Evolutionary conservation across 2,113 vertebrate species (phyloP), one percentile per base, ranked within the genome.

Genomic region (Pelusios castaneus): DNA sequence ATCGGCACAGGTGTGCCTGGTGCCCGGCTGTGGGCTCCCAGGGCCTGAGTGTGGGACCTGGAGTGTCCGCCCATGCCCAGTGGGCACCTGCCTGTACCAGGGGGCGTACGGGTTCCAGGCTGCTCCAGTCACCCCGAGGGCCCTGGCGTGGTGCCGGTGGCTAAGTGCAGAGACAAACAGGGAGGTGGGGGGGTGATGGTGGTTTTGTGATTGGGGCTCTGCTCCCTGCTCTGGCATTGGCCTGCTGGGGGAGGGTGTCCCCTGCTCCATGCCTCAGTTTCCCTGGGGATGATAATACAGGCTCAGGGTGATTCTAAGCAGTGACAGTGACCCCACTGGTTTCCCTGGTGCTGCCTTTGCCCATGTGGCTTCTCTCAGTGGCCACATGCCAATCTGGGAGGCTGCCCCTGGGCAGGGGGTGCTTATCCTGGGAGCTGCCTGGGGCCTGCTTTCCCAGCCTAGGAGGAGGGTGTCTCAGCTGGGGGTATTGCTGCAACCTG

Each of bases 1-100:
- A 98, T 99, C 1, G 99, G 99, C 94, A 99, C 99, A 97, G 99
- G 99, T 98, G 93, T 8, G 96, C 90, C n/a, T 43, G 41, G 79
- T 29, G 10, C 1, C 2, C 79, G 6, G 38, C 34, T 10, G 56
- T 8, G 58, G 31, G 60, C 34, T 4, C 8, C 34, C 16, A 4
- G 2, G 34, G 8, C 14, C 34, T 2, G 60, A 67, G 60, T 34
- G 31, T 8, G 8, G 60, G 60, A 60, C 58, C 29, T 16, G 27
- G 27, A 25, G 29, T 13, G 56, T 58, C 58, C 7, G 2, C 60
- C 34, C 16, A 12, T n/a, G 34, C 60, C 60, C 34, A 14, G 29
- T 17, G 16, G 34, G 60, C 2, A 8, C 31, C 60, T 8, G 16
- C 51, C 16, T 52, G 51, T 52, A 16, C 51, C 51, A 8, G 56